phyloP scores from a whole-genome alignment of 1,140 invertebrate species.

The Nymphalis io region DNA sequence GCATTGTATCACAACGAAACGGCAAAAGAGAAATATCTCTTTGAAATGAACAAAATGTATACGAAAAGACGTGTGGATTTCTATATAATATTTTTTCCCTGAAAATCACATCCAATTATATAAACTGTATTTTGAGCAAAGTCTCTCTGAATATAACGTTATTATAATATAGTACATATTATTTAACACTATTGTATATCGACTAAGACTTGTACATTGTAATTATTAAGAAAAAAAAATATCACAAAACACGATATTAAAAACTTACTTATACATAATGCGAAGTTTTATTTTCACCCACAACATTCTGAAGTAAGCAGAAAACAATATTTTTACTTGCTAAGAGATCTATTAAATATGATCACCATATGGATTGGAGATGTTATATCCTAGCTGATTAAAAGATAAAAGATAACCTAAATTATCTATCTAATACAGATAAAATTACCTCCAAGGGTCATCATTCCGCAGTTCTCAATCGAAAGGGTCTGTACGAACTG shows the following conservation, averaged over 20 bases:
- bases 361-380: too few species aligned
- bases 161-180: constrained; percentile 67
- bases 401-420: constrained; percentile 9
- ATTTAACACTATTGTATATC: constrained; percentile 69
- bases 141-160: constrained; percentile 59
- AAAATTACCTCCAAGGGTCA: constrained; percentile 30
- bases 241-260: constrained; percentile 71
- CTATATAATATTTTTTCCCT: constrained; percentile 39
- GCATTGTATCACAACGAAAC: constrained; percentile 57
- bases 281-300: constrained; percentile 36
- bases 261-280: constrained; percentile 55
- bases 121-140: constrained; percentile 56
- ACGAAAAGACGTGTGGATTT: constrained; percentile 61
- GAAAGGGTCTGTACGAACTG: constrained; percentile 39
- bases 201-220: constrained; percentile 70
- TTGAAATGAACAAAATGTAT: constrained; percentile 64
- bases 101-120: constrained; percentile 46
- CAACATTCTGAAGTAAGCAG: too few species aligned
- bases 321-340: too few species aligned
- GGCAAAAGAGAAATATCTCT: constrained; percentile 47
- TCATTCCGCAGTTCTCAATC: constrained; percentile 6
- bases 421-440: constrained; percentile 18
- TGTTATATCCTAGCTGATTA: not conserved
- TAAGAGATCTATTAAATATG: too few species aligned
- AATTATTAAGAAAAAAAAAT: constrained; percentile 68